A percentile compares a stretch with the other conserved stretches of the same genome.
phyloP scores from a whole-genome alignment of 2,113 vertebrate species.

The Ptyas mucosa region DNA sequence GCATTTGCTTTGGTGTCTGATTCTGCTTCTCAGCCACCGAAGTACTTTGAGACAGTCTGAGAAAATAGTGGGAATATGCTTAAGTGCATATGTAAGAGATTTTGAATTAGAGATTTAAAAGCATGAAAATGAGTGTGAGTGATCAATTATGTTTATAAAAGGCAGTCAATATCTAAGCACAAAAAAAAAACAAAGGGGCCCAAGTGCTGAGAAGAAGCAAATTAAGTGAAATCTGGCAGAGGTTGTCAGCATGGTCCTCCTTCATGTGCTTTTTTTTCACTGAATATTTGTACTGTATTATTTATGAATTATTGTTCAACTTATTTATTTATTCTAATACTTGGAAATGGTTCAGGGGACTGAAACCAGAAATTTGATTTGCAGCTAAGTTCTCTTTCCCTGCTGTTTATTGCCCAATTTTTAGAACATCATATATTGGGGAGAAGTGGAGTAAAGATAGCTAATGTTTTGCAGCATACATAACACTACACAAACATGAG shows the following conservation, averaged over 20 bases:
- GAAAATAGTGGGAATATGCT: conserved; percentile 10
- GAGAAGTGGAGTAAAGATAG: neutral
- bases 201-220: neutral
- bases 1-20: conserved; percentile 38
- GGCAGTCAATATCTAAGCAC: neutral
- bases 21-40: conserved; percentile 32
- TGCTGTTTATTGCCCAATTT: neutral
- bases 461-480: neutral
- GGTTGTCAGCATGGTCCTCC: no score
- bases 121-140: neutral
- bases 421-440: neutral
- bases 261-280: neutral
- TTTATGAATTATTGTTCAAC: neutral
- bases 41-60: neutral
- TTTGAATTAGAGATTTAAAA: conserved; percentile 13
- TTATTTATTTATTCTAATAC: neutral
- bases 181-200: neutral
- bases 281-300: neutral
- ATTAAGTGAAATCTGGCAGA: no score
- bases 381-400: no score
- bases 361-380: neutral
- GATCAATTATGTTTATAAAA: neutral
- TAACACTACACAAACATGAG: no score
- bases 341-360: neutral
- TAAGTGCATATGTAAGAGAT: conserved; percentile 9